A percentile compares a stretch with the other conserved stretches of the same genome.
phyloP scores from a whole-genome alignment of 2,113 vertebrate genomes.

The Delphinus delphis region DNA sequence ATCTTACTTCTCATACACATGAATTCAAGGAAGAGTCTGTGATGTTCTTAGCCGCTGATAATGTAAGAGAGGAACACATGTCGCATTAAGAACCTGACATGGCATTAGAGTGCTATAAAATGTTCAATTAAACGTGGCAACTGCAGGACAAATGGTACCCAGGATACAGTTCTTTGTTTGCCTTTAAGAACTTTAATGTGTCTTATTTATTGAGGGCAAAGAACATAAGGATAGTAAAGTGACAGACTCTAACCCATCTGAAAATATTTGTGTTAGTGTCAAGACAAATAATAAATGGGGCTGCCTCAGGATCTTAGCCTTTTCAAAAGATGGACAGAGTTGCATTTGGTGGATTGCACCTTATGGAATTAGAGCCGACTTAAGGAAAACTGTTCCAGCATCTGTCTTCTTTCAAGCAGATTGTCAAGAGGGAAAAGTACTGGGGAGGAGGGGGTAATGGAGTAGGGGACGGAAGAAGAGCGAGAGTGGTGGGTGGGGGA shows the following conservation, averaged over 20 bases:
- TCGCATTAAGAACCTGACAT: conserved; percentile 71
- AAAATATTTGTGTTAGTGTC: conserved; percentile 78
- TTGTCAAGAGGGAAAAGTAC: conserved; percentile 82
- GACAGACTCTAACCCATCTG: conserved; percentile 61
- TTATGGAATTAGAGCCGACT: conserved; percentile 82
- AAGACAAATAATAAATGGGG: conserved; percentile 72
- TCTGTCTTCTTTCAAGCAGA: conserved; percentile 88
- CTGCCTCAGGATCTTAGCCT: conserved; percentile 71
- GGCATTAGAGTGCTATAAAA: conserved; percentile 75
- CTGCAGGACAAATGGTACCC: conserved; percentile 67
- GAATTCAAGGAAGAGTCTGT: conserved; percentile 52
- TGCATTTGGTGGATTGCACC: conserved; percentile 78
- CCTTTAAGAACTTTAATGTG: conserved; percentile 70
- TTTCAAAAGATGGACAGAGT: conserved; percentile 78
- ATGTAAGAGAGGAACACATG: conserved; percentile 58
- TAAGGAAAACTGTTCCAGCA: conserved; percentile 86
- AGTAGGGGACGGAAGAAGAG: neutral
- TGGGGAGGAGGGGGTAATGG: conserved; percentile 46
- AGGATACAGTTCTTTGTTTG: conserved; percentile 66
- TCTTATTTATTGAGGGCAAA: conserved; percentile 72
- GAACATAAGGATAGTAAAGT: conserved; percentile 52
- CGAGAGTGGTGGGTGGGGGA: neutral
- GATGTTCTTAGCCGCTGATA: conserved; percentile 58
- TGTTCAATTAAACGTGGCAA: conserved; percentile 75
- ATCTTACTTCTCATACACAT: conserved; percentile 68